Base-by-base conservation (phyloP, 2,888 invertebrate species). In the Xanthostigma xanthostigma region DNA sequence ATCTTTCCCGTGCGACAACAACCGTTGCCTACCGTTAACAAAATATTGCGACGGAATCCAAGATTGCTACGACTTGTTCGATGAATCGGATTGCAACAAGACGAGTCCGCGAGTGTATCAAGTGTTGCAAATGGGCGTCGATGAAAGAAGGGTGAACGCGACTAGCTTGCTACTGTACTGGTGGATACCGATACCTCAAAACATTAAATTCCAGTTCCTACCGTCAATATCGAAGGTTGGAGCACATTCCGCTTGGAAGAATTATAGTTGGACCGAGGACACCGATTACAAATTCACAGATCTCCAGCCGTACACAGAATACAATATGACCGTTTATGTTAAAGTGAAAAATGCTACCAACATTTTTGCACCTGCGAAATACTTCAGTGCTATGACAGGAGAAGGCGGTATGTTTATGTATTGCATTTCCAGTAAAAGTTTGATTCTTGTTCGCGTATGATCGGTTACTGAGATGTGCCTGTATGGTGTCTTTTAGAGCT, bases 241-340 rank as follows among this genome's bases (percentile, higher is more conserved):
- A 6, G 54, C 59, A 4, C 62, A 64, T 3, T 71, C 72, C 3
- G 71, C 72, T 44, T 85, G 85, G 77, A 64, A 57, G 2, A 79
- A 78, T 59, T 67, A 70, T 35, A 66, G 67, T 1, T 88, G 86
- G 86, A 78, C 73, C 4, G 70, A 74, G 33, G 73, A 75, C 5
- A 74, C 71, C 33, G 71, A 68, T 49, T 74, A 68, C 61, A 74
- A 72, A 41, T 87, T 89, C 58, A 72, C 68, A 0, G 64, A 74
- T 46, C 67, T 90, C 43, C 69, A 75, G 51, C 79, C 89, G 0
- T 84, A 69, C 58, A 86, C 86, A 0, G 69, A 71, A n/a, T 90
- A 90, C 61, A 86, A 86, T 55, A 72, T 88, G 51, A 88, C 87
- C 0, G 81, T 89, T 45, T 87, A 80, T 63, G 82, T 85, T 0